These are phyloP conservation scores for Phyllotreta striolata DNA, from an alignment of 2,888 invertebrate species.

Conservation along the genomic window DNA sequence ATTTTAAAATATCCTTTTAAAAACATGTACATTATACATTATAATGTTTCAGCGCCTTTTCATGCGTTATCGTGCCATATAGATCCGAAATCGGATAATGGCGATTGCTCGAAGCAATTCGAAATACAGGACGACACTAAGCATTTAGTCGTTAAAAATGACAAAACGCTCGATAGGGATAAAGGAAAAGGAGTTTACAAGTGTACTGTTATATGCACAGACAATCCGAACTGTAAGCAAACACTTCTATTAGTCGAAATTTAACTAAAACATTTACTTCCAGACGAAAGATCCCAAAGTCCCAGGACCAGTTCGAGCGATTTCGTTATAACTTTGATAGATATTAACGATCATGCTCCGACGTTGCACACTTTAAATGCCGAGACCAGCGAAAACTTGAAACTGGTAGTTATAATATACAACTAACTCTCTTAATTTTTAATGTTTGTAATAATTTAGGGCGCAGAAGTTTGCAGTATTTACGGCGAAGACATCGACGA, in stretches of 20 bases:
- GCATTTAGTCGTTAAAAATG: conserved; percentile 32
- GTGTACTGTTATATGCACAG: conserved; percentile 43
- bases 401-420: conserved; percentile 24
- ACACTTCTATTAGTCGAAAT: too few species aligned
- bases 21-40: background rate
- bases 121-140: conserved; percentile 18
- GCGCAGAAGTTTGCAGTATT: conserved; percentile 42
- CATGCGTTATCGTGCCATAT: conserved; percentile 66
- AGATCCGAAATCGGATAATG: conserved; percentile 51
- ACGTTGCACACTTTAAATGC: conserved; percentile 16
- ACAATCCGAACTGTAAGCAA: conserved; percentile 41
- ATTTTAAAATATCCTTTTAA: background rate
- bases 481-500: conserved; percentile 44
- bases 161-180: conserved; percentile 42
- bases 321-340: conserved; percentile 64
- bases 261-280: conserved; percentile 16
- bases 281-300: conserved; percentile 51
- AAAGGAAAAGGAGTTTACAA: conserved; percentile 32
- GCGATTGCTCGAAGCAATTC: background rate
- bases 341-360: conserved; percentile 71
- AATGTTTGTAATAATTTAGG: conserved; percentile 34
- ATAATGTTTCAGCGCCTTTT: conserved; percentile 60
- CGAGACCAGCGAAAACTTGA: conserved; percentile 24
- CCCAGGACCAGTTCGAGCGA: conserved; percentile 49
- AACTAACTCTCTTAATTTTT: conserved; percentile 26